Conservation (phyloP, 2,888 invertebrate genomes). For the Cacoxenus indagator region DNA sequence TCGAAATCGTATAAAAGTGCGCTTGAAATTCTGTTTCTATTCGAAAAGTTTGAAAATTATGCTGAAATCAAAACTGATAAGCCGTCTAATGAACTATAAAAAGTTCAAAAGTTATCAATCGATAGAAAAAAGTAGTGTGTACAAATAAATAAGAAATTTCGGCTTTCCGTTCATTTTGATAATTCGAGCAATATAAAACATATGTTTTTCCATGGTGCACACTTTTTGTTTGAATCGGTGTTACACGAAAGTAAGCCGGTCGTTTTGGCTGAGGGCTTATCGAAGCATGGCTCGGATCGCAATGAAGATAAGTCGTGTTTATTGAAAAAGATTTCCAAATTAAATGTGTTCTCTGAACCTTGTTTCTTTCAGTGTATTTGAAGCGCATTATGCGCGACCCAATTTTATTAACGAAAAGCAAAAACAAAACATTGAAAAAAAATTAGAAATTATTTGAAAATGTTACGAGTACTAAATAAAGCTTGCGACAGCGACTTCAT, state of each 20-base stretch:
- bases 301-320: not conserved
- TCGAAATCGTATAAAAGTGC: not conserved
- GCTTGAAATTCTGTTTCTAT: constrained; percentile 2
- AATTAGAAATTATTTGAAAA: not conserved
- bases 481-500: not conserved
- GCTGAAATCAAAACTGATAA: constrained; percentile 37
- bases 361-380: constrained; percentile 7
- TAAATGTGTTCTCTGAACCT: too few relatives aligned
- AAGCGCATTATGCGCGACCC: constrained; percentile 11
- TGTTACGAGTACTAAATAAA: not conserved
- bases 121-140: constrained; percentile 2
- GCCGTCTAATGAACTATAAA: constrained; percentile 35
- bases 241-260: not conserved
- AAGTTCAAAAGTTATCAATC: constrained; percentile 49
- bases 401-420: not conserved
- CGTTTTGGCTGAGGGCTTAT: not conserved
- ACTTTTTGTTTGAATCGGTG: not conserved
- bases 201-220: not conserved
- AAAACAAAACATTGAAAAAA: not conserved
- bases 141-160: constrained; percentile 6
- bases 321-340: not conserved
- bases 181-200: not conserved
- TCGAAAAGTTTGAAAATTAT: constrained; percentile 25
- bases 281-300: not conserved
- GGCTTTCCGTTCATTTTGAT: constrained; percentile 1